These are phyloP conservation scores for Melieria omissa DNA, from an alignment of 2,888 invertebrate species.

Conservation along the genomic window DNA sequence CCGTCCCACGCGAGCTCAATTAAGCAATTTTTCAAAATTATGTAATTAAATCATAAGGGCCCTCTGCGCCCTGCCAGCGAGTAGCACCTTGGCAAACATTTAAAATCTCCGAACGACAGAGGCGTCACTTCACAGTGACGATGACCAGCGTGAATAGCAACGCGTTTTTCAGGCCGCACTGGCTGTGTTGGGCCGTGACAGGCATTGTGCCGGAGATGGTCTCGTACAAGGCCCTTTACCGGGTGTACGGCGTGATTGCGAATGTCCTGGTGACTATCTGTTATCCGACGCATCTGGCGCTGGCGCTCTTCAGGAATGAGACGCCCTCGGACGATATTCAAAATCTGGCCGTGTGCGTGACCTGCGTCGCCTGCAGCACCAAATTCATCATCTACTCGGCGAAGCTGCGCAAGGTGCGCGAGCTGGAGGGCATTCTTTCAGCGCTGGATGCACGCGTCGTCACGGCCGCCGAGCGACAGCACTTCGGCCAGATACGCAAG, in stretches of 20 bases:
- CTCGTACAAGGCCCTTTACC: background rate
- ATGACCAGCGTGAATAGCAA: background rate
- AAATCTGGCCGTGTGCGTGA: conserved; percentile 47
- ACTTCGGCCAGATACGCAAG: conserved; percentile 43
- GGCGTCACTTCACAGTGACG: no score
- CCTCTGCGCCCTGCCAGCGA: no score
- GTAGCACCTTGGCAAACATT: no score
- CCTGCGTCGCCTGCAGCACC: conserved; percentile 45
- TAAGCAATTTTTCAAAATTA: no score
- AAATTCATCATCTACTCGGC: conserved; percentile 48
- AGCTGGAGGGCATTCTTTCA: conserved; percentile 47
- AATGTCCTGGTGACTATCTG: conserved; percentile 43
- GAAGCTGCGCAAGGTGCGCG: conserved; percentile 45
- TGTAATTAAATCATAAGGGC: no score
- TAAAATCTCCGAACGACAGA: no score
- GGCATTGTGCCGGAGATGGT: background rate
- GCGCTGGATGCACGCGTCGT: conserved; percentile 47
- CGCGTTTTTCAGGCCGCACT: conserved; percentile 5
- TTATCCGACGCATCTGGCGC: conserved; percentile 54
- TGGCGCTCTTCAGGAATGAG: conserved; percentile 45
- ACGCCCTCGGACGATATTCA: conserved; percentile 48
- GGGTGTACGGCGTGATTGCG: background rate
- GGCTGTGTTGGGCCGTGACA: background rate
- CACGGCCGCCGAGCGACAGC: conserved; percentile 35
- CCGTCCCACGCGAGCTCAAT: no score